Evolutionary conservation across 1,140 invertebrate genomes (phyloP).

Genomic region (Acyrthosiphon pisum): DNA sequence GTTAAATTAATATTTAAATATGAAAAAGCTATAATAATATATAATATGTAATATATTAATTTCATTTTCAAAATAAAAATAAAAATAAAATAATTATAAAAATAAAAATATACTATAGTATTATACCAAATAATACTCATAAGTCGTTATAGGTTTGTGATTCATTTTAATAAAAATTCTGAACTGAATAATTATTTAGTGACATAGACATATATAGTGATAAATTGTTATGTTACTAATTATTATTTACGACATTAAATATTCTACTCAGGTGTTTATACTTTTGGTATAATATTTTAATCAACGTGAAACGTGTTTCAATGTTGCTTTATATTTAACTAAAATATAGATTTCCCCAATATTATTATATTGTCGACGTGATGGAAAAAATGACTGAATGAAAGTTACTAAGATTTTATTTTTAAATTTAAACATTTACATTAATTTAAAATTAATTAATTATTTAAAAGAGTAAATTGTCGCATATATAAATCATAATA

Average conservation of each 20-base stretch:
- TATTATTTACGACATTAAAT: slow-evolving; percentile 12
- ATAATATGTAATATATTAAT: not conserved
- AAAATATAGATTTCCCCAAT: not conserved
- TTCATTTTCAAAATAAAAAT: no score
- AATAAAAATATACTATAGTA: not conserved
- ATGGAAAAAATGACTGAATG: no score
- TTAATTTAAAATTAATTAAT: no score
- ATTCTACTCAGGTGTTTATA: not conserved
- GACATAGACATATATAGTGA: not conserved
- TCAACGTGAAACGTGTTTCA: not conserved
- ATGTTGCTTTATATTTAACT: not conserved
- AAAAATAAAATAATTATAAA: no score
- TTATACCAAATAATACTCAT: no score
- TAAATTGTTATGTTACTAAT: not conserved
- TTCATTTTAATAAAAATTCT: not conserved
- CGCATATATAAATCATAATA: no score
- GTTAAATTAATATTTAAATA: no score
- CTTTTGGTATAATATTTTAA: not conserved
- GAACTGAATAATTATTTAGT: not conserved
- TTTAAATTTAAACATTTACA: no score
- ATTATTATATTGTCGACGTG: not conserved
- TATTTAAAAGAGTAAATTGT: no score
- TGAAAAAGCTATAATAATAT: no score
- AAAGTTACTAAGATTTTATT: no score
- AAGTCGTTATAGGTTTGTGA: not conserved